Conservation (phyloP, 2,888 invertebrate species). For the Beris chalybata region DNA sequence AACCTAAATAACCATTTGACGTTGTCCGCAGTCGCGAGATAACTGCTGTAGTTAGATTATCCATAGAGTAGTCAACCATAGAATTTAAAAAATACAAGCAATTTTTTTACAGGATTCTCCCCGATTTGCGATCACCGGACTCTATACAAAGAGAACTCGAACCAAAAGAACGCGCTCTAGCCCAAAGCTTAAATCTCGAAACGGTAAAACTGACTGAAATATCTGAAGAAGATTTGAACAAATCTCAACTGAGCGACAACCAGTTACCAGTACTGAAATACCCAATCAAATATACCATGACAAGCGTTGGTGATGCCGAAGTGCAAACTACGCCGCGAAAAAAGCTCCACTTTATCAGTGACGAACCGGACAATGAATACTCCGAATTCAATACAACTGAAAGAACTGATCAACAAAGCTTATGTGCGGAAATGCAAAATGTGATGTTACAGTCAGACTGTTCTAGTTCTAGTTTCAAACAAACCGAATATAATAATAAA, state of each 20-base stretch:
- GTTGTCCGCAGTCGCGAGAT: too few relatives aligned
- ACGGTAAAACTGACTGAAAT: conserved; percentile 47
- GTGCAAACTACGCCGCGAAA: conserved; percentile 49
- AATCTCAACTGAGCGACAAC: conserved; percentile 38
- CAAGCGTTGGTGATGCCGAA: conserved; percentile 45
- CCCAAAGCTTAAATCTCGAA: conserved; percentile 47
- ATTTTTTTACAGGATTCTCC: conserved; percentile 55
- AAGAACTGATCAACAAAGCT: conserved; percentile 20
- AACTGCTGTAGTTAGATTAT: too few relatives aligned
- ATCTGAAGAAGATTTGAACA: conserved; percentile 44
- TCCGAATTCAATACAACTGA: background rate
- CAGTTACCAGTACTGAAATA: conserved; percentile 25
- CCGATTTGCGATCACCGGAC: conserved; percentile 64
- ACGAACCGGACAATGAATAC: conserved; percentile 40
- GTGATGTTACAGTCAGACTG: conserved; percentile 37
- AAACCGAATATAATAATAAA: conserved; percentile 8
- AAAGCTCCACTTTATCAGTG: conserved; percentile 42
- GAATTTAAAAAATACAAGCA: too few relatives aligned
- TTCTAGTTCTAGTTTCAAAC: conserved; percentile 35
- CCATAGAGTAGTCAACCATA: too few relatives aligned
- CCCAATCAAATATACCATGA: conserved; percentile 30
- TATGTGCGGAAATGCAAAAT: conserved; percentile 33
- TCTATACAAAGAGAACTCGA: conserved; percentile 72
- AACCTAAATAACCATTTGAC: too few relatives aligned
- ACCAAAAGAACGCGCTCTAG: conserved; percentile 69